A percentile compares a stretch with the other conserved stretches of the same genome.
Evolutionary conservation across 2,113 vertebrate species (phyloP).

Genomic region (Saccopteryx bilineata): DNA sequence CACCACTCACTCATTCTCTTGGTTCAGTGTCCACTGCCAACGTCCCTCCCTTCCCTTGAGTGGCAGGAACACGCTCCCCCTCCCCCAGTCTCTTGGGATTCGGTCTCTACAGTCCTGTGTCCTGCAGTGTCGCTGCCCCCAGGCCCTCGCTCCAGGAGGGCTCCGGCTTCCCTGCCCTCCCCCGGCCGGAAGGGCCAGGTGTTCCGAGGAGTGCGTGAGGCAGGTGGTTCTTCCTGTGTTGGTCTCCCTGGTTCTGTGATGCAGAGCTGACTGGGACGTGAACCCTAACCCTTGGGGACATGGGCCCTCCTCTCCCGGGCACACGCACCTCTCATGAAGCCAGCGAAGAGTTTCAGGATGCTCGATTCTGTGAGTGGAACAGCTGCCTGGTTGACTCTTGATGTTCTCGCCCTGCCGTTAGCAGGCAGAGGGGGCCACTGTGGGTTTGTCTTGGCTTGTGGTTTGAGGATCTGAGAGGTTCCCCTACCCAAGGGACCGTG

Average conservation of each 20-base stretch:
- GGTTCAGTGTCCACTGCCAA: background rate
- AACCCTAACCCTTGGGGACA: accelerated
- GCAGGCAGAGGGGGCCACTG: background rate
- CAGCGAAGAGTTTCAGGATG: background rate
- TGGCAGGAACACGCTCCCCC: accelerated
- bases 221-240: accelerated
- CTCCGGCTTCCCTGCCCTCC: background rate
- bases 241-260: background rate
- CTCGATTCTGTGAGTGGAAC: accelerated
- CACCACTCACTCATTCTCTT: background rate
- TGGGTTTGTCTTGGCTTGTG: background rate
- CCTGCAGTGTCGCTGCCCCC: no score
- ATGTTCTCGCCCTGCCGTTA: background rate
- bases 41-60: background rate
- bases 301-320: accelerated
- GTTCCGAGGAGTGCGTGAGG: background rate
- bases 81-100: background rate
- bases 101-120: background rate
- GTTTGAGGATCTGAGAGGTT: background rate
- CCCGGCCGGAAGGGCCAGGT: background rate
- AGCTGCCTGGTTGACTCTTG: background rate
- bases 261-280: accelerated
- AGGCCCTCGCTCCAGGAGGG: no score
- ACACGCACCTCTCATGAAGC: background rate
- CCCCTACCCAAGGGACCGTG: background rate